Conservation (phyloP, 2,113 vertebrate species). For the Erythrocercus mccallii region DNA sequence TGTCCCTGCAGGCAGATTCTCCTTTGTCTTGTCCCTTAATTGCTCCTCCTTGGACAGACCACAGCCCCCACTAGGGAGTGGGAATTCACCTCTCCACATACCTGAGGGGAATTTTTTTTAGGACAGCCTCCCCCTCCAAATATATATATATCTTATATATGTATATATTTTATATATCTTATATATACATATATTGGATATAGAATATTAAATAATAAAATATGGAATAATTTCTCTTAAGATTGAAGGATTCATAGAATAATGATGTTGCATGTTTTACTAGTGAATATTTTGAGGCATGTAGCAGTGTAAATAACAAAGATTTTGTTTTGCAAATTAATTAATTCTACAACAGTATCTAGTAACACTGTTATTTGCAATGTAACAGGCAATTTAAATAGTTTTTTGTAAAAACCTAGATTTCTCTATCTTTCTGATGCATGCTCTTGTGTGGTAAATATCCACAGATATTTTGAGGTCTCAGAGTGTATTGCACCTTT, state of each 20-base stretch:
- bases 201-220: background rate
- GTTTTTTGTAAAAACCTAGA: background rate
- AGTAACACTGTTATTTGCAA: background rate
- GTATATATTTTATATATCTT: background rate
- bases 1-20: background rate
- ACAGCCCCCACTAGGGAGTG: accelerated
- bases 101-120: accelerated
- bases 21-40: background rate
- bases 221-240: background rate
- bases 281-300: background rate
- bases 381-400: background rate
- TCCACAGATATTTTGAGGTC: constrained; percentile 18
- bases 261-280: background rate
- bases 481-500: background rate
- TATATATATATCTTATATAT: too few relatives aligned
- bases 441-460: constrained; percentile 2
- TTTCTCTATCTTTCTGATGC: background rate
- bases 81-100: accelerated
- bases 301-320: background rate
- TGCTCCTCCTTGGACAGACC: background rate
- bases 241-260: background rate
- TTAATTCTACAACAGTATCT: constrained; percentile 10
- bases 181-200: background rate
- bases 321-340: constrained; percentile 4
- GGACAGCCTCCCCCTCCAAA: background rate